Conservation (phyloP, 2,113 vertebrate species). For the Trochalopteron elliotii region DNA sequence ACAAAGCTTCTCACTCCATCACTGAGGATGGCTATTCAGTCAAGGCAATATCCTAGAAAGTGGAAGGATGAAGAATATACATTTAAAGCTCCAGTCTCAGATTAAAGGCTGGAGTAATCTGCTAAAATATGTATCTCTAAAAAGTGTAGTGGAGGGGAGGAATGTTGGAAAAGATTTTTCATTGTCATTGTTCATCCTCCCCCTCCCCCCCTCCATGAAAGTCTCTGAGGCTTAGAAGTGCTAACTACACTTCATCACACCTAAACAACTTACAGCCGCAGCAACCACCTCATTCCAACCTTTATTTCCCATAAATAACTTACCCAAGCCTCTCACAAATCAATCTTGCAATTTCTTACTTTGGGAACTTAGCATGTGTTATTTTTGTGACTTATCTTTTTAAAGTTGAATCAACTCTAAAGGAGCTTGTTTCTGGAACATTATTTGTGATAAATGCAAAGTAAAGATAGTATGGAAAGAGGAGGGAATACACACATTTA, state of each 20-base stretch:
- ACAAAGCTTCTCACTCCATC: not conserved
- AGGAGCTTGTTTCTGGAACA: not conserved
- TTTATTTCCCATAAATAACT: not conserved
- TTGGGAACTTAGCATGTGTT: not conserved
- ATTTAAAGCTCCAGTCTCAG: not conserved
- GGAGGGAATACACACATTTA: not conserved
- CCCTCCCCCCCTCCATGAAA: not conserved
- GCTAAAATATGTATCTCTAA: not conserved
- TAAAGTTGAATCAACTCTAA: not conserved
- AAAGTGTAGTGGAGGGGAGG: not conserved
- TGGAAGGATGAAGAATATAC: not conserved
- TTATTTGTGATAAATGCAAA: not conserved
- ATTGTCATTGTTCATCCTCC: not conserved
- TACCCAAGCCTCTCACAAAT: not conserved
- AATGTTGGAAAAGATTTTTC: not conserved
- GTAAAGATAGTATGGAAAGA: not conserved
- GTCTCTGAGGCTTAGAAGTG: not conserved
- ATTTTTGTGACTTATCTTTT: not conserved
- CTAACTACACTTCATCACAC: constrained; percentile 3
- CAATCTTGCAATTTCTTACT: not conserved
- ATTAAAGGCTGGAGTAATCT: not conserved
- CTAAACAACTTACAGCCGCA: constrained; percentile 9
- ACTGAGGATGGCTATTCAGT: not conserved
- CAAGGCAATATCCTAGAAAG: not conserved
- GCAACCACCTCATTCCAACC: not conserved